Base-by-base conservation (phyloP, 2,113 vertebrate genomes). In the Oncorhynchus kisutch region DNA sequence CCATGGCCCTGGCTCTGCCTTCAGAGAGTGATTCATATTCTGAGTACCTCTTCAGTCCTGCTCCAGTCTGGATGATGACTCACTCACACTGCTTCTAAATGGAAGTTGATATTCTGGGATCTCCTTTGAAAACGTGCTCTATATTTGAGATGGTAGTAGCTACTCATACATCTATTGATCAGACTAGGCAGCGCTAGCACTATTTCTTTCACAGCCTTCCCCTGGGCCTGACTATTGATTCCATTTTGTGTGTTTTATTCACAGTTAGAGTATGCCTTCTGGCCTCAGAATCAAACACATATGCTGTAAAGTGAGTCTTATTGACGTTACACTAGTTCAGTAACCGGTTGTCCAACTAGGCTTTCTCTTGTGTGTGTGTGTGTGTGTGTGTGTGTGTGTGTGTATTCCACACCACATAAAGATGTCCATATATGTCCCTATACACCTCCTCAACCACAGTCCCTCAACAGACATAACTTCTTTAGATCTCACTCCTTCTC, bases 171-270 rank as follows among this genome's bases (percentile, higher is more conserved):
- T 18, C 48, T 31, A 69, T 31, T 39, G 29, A 69, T 67, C 31
- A 69, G 31, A 39, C 18, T 5, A 76, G 59, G 78, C 75, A 77
- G 76, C 72, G 59, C 68, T 78, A 82, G 54, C 16, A 25, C 73
- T 80, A 79, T 85, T 87, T 84, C 86, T 85, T 88, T 90, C 84
- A 90, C 85, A 75, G 75, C 70, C 80, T 87, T 80, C 18, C 77
- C 74, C 72, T 80, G 78, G 87, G 84, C 84, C 80, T 74, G 67
- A 62, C 57, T 78, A 88, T 90, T 24, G 84, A 89, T 87, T 87
- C 66, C 74, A 74, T 73, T 86, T 87, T 69, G 71, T 78, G 78
- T 78, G 73, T 84, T 88, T 86, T 88, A 86, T 90, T 86, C 85
- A 70, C 79, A 84, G 84, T 77, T 78, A 78, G 78, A 83, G 70